A percentile compares a stretch with the other conserved stretches of the same genome.
Evolutionary conservation across 2,113 vertebrate species (phyloP).

Genomic region (Erythrolamprus reginae): DNA sequence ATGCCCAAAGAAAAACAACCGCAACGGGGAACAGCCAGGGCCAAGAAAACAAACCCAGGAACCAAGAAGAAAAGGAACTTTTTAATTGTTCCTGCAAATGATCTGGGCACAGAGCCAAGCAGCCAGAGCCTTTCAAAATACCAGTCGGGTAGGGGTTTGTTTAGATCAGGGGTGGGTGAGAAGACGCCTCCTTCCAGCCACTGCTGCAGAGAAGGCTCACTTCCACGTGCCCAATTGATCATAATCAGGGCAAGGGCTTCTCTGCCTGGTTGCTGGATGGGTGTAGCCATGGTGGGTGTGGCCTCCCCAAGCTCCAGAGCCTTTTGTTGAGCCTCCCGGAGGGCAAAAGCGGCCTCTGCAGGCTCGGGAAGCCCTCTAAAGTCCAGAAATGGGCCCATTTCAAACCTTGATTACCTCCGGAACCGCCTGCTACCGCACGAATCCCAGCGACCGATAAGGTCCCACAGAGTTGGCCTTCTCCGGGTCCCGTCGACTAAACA

Average conservation of each 20-base stretch:
- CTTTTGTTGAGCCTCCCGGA: too few relatives aligned
- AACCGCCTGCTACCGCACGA: too few relatives aligned
- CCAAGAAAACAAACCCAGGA: background rate
- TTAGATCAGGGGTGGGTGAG: background rate
- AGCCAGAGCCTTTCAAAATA: background rate
- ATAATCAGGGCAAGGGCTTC: background rate
- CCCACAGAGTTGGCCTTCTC: too few relatives aligned
- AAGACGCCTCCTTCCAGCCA: background rate
- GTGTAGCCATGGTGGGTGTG: too few relatives aligned
- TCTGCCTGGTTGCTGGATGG: too few relatives aligned
- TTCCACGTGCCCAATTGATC: background rate
- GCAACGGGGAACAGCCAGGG: background rate
- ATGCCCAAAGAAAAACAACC: background rate
- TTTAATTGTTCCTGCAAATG: background rate
- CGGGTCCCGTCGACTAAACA: too few relatives aligned
- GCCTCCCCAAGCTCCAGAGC: too few relatives aligned
- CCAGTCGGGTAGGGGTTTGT: background rate
- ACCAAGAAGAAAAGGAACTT: background rate
- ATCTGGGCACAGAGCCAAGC: background rate
- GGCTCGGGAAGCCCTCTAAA: too few relatives aligned
- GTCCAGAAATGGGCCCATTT: too few relatives aligned
- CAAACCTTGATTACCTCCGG: too few relatives aligned
- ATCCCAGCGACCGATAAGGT: too few relatives aligned
- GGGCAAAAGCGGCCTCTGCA: too few relatives aligned
- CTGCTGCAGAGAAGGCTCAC: background rate